A percentile compares a stretch with the other conserved stretches of the same genome.
Conservation (phyloP, 2,888 invertebrate genomes). For the Idaea biselata region DNA sequence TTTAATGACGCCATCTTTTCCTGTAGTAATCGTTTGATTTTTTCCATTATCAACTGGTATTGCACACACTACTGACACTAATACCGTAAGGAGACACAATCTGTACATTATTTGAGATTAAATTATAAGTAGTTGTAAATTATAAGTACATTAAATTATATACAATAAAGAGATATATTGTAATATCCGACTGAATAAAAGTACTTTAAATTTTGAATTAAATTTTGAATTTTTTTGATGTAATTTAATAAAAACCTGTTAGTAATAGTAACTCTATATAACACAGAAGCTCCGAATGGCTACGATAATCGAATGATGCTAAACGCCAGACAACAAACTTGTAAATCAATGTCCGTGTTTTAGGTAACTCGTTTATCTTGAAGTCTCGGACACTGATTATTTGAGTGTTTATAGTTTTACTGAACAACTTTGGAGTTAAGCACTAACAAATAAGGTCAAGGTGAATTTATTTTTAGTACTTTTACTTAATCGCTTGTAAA, state of each 20-base stretch:
- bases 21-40: background rate
- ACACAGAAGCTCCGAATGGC: background rate
- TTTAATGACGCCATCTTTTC: background rate
- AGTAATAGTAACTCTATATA: background rate
- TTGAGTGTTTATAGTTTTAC: background rate
- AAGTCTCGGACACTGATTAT: background rate
- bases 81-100: background rate
- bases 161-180: no score
- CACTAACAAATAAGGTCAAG: background rate
- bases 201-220: no score
- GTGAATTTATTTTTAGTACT: no score
- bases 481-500: no score
- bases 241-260: background rate
- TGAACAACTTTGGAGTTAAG: background rate
- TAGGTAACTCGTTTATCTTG: background rate
- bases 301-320: background rate
- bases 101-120: background rate
- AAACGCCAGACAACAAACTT: background rate
- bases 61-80: background rate
- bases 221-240: no score
- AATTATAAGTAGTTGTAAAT: no score
- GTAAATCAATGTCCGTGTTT: background rate
- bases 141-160: no score
- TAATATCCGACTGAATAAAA: no score
- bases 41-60: background rate